phyloP scores from a whole-genome alignment of 2,797 vertebrate genomes.

The Hyperoplus immaculatus region DNA sequence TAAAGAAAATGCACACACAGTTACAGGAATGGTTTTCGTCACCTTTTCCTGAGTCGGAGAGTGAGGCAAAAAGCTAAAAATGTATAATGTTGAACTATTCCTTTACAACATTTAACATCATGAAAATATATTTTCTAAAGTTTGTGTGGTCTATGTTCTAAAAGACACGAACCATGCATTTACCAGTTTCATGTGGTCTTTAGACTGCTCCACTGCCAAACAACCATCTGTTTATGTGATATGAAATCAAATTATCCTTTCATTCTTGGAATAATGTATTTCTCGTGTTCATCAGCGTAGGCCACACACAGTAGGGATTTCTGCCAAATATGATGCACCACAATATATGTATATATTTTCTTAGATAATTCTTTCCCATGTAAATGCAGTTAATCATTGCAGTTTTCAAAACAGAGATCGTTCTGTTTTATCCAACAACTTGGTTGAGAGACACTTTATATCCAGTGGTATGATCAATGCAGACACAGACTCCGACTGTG shows the following conservation, averaged over 20 bases:
- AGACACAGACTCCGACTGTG: too few species aligned
- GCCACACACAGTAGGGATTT: slow-evolving; percentile 19
- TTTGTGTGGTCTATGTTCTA: slow-evolving; percentile 11
- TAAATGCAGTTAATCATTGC: slow-evolving; percentile 1
- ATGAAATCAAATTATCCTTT: slow-evolving; percentile 36
- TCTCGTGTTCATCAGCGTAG: slow-evolving; percentile 24
- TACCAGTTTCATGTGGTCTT: slow-evolving; percentile 32
- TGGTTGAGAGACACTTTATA: neutral
- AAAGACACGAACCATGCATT: slow-evolving; percentile 23
- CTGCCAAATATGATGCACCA: slow-evolving; percentile 16
- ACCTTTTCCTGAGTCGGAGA: too few species aligned
- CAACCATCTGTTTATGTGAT: slow-evolving; percentile 37
- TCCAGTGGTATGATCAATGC: too few species aligned
- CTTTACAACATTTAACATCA: slow-evolving; percentile 12
- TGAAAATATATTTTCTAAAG: slow-evolving; percentile 10
- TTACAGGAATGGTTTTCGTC: too few species aligned
- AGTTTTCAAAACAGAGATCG: slow-evolving; percentile 5
- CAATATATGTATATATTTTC: neutral
- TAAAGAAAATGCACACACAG: too few species aligned
- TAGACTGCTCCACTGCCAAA: slow-evolving; percentile 27
- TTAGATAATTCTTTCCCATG: neutral
- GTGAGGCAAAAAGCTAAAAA: too few species aligned
- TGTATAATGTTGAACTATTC: too few species aligned
- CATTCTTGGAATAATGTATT: slow-evolving; percentile 28
- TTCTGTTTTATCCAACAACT: slow-evolving; percentile 3